Conservation (phyloP, 1,140 invertebrate genomes). For the Argopecten irradians region DNA sequence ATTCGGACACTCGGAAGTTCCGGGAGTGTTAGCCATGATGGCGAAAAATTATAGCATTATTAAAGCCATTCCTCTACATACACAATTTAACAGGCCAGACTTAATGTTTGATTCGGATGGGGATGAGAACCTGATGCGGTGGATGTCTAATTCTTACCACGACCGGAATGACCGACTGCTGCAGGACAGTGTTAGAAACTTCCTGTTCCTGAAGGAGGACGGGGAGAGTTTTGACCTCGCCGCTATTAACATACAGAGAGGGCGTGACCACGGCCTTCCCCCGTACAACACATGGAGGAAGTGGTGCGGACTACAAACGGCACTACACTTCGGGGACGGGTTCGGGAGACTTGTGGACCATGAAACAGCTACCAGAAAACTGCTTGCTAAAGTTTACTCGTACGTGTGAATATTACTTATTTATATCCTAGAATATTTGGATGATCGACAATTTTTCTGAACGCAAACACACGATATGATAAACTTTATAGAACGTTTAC, state of each 20-base stretch:
- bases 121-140: not conserved
- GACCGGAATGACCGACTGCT: constrained; percentile 51
- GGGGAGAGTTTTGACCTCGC: constrained; percentile 77
- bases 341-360: constrained; percentile 65
- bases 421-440: too few relatives aligned
- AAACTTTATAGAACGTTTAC: too few relatives aligned
- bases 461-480: too few relatives aligned
- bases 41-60: not conserved
- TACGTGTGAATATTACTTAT: too few relatives aligned
- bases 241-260: constrained; percentile 82
- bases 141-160: not conserved
- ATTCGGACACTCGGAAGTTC: constrained; percentile 77
- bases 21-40: not conserved
- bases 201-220: constrained; percentile 34
- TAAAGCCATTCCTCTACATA: not conserved
- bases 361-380: constrained; percentile 34
- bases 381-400: constrained; percentile 50
- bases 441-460: too few relatives aligned
- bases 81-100: not conserved
- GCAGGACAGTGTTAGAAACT: constrained; percentile 35
- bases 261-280: constrained; percentile 90
- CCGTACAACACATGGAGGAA: constrained; percentile 51
- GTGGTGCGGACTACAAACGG: constrained; percentile 67
- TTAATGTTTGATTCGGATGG: not conserved
- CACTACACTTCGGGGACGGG: constrained; percentile 82